Base-by-base conservation (phyloP, 2,113 vertebrate genomes). In the Anhinga anhinga region DNA sequence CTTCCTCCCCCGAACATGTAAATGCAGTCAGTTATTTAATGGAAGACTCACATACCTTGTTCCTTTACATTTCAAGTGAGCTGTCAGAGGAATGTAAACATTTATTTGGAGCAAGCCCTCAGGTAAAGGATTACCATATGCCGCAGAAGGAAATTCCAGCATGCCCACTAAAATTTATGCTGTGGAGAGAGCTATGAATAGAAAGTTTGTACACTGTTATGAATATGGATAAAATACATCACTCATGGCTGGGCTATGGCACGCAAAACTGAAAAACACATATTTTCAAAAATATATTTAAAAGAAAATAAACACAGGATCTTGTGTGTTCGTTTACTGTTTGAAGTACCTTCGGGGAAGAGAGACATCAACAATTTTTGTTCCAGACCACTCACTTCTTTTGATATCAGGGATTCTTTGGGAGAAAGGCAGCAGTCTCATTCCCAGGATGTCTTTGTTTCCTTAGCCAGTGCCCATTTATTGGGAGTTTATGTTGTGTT, bases 181-280 rank as follows among this genome's bases (percentile, higher is more conserved):
- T 86, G 97, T 61, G 92, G 94, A 94, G 90, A 94, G 93, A 95
- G 93, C 98, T 98, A 98, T 98, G 98, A 98, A 98, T 98, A 98
- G 98, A 98, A 98, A 98, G 98, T 98, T 98, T 98, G 98, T 98
- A 97, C 94, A 76, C 97, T 95, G 92, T 97, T 98, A 98, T 98
- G 98, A 98, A 98, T 98, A 98, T 98, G 98, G 97, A 98, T 98
- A 97, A 98, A 98, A 98, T 98, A 98, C 96, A 98, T 98, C 98
- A 98, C 98, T 98, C 95, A 93, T 44, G 78, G 95, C 96, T 11
- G 9, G 92, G 94, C 94, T 94, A 96, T 93, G 95, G 97, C 96
- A 97, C 8, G 65, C 80, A 95, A 97, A 97, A 96, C 84, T 95
- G 95, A 94, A 98, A 98, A 98, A 97, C 98, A 98, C 97, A 96